Base-by-base conservation (phyloP, 2,113 vertebrate genomes). In the Archilochus colubris region DNA sequence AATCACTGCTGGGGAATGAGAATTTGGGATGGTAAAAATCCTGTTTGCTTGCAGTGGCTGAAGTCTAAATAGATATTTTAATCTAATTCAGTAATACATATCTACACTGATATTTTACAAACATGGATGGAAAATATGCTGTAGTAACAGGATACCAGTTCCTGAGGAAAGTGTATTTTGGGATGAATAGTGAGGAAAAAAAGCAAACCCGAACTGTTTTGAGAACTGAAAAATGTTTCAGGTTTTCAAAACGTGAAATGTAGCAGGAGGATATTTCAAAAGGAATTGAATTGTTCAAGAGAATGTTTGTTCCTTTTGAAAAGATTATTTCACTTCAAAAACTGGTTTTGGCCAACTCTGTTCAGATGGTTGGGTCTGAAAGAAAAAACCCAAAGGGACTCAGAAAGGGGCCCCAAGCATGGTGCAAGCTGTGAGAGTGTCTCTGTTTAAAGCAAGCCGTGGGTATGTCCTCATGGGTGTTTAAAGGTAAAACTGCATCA, bases 81-180 rank as follows among this genome's bases (percentile, higher is more conserved):
- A 76, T 93, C n/a, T 28, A 69, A 64, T 44, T 82, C 54, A 40
- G 9, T 64, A 68, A 61, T 53, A 50, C 27, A 6, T 58, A 33
- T 61, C 57, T 31, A 73, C 44, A 9, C 36, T 88, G 87, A 15
- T 89, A 15, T 61, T 93, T 91, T 80, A 51, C 88, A 90, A 55
- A 68, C 14, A 10, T 53, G 50, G 48, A 46, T 21, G 63, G 75
- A 50, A 30, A 73, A 62, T 66, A 50, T 18, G 66, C 81, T 77
- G 63, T 66, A 88, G 80, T 69, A 88, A 79, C 58, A 69, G 31
- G 80, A 92, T 59, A 88, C 43, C 55, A 59, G 63, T 48, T 86
- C 72, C 89, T 53, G 31, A 69, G 67, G 18, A 82, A 90, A 83
- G 57, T 18, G 55, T 88, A 77, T 95, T 95, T 95, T 77, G 76